These are phyloP conservation scores for Parnassius smintheus DNA, from an alignment of 2,888 invertebrate genomes.

Conservation along the genomic window DNA sequence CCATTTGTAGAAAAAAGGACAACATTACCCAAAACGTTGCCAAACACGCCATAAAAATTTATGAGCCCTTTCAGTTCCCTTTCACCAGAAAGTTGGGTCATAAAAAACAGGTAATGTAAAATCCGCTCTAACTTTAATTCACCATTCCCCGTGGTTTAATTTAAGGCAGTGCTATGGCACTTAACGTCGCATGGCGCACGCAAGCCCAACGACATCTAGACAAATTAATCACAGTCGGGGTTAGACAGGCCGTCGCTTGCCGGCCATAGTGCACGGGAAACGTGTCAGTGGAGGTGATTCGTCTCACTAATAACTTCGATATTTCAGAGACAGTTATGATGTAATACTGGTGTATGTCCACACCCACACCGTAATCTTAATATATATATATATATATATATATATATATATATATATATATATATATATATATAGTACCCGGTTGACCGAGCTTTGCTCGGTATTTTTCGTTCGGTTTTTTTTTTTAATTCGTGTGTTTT, in stretches of 20 bases:
- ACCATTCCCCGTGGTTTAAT: slow-evolving; percentile 8
- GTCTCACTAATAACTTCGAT: neutral
- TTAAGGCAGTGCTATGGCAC: slow-evolving; percentile 4
- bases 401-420: no score
- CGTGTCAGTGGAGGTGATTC: neutral
- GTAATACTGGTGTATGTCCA: neutral
- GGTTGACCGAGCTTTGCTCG: no score
- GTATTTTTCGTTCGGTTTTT: no score
- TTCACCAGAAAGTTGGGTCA: neutral
- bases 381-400: no score
- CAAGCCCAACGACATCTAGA: slow-evolving; percentile 8
- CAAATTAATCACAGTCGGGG: slow-evolving; percentile 16
- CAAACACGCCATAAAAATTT: no score
- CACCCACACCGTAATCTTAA: no score
- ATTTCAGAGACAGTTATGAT: neutral
- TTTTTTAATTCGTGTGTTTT: no score
- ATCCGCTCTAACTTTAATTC: neutral
- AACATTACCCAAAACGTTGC: no score
- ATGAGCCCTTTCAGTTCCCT: neutral
- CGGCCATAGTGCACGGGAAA: neutral
- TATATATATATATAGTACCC: no score
- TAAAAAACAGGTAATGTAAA: neutral
- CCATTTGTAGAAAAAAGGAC: no score
- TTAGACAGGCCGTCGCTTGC: slow-evolving; percentile 10
- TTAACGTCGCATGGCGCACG: slow-evolving; percentile 22